A percentile compares a stretch with the other conserved stretches of the same genome.
phyloP scores from a whole-genome alignment of 2,888 invertebrate genomes.

The Encarsia formosa region DNA sequence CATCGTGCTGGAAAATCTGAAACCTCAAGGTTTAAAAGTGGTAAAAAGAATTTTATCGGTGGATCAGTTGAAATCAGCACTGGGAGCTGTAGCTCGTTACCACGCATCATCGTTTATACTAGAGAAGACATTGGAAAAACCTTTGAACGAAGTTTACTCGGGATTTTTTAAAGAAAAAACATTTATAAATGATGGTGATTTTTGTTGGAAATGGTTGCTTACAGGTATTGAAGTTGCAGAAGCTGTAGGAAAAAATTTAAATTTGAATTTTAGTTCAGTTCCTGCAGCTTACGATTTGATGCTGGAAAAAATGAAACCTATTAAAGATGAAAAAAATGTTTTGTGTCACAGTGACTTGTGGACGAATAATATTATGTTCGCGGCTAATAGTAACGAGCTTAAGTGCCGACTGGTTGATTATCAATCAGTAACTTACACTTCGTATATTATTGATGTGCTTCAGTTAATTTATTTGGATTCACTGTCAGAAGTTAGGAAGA shows the following conservation, averaged over 20 bases:
- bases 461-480: conserved; percentile 9
- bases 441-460: conserved; percentile 1
- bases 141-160: background rate
- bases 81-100: conserved; percentile 34
- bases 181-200: background rate
- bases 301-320: background rate
- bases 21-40: background rate
- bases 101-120: conserved; percentile 39
- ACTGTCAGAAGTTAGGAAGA: background rate
- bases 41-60: background rate
- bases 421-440: conserved; percentile 6
- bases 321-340: background rate
- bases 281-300: background rate
- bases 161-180: background rate
- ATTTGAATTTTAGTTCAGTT: background rate
- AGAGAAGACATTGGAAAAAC: conserved; percentile 23
- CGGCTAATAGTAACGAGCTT: background rate
- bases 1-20: conserved; percentile 8
- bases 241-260: background rate
- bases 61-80: conserved; percentile 30
- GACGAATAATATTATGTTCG: conserved; percentile 17
- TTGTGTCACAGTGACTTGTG: conserved; percentile 15
- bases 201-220: background rate
- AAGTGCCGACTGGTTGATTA: conserved; percentile 10
- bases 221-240: conserved; percentile 8